These are phyloP conservation scores for Notospermus geniculatus DNA, from an alignment of 1,140 invertebrate genomes.

Conservation along the genomic window DNA sequence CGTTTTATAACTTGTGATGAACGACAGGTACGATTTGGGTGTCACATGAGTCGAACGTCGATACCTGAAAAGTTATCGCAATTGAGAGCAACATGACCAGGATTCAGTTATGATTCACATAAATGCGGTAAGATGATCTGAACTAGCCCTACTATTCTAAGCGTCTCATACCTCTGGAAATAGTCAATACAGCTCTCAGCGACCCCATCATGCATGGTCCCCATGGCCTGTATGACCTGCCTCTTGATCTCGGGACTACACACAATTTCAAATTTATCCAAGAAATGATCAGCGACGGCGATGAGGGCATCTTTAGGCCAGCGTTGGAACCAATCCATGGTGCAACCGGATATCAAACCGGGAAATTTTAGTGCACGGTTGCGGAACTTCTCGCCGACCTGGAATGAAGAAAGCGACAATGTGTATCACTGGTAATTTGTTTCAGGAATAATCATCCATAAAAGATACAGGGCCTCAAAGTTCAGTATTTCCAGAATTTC, in stretches of 20 bases:
- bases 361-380: conserved; percentile 84
- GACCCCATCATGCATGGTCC: conserved; percentile 91
- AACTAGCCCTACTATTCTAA: neutral
- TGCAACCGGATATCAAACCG: conserved; percentile 93
- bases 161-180: conserved; percentile 72
- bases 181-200: conserved; percentile 84
- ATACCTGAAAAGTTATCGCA: conserved; percentile 70
- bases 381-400: conserved; percentile 62
- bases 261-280: conserved; percentile 84
- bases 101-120: neutral
- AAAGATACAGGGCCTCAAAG: too few species aligned
- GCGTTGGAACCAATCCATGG: conserved; percentile 96
- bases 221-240: conserved; percentile 83
- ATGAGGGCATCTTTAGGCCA: conserved; percentile 97
- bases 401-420: neutral
- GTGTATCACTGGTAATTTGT: too few species aligned
- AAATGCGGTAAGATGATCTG: neutral
- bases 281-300: conserved; percentile 87
- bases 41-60: conserved; percentile 92
- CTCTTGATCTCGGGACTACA: conserved; percentile 79
- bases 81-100: neutral
- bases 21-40: conserved; percentile 94
- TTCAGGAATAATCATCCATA: too few species aligned
- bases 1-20: conserved; percentile 91
- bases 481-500: too few species aligned